phyloP scores from a whole-genome alignment of 2,888 invertebrate species.

The Zaprionus lineosus region DNA sequence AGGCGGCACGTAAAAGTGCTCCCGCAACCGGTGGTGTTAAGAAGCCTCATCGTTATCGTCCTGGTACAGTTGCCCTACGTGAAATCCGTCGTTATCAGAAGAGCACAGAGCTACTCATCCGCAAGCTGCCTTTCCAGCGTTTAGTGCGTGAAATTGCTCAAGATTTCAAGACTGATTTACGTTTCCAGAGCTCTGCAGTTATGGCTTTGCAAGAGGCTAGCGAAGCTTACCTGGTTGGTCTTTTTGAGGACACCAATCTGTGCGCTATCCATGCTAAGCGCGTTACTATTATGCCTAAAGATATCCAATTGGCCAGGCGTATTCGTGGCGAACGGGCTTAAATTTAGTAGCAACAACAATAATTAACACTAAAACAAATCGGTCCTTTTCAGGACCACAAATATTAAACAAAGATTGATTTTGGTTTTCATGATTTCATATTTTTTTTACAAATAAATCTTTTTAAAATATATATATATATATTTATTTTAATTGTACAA shows the following conservation, averaged over 20 bases:
- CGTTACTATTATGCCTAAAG: slow-evolving; percentile 98
- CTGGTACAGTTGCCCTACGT: slow-evolving; percentile 30
- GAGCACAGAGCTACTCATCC: slow-evolving; percentile 31
- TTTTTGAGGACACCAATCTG: slow-evolving; percentile 38
- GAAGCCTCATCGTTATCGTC: slow-evolving; percentile 29
- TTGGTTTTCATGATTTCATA: slow-evolving; percentile 19
- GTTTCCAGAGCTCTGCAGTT: slow-evolving; percentile 38
- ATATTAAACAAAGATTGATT: slow-evolving; percentile 11
- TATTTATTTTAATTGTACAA: no score
- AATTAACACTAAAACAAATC: slow-evolving; percentile 32
- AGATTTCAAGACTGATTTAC: slow-evolving; percentile 33
- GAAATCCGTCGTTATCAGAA: slow-evolving; percentile 33
- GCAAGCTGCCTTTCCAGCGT: slow-evolving; percentile 25
- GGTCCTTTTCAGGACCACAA: slow-evolving; percentile 48
- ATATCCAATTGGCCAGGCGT: slow-evolving; percentile 96
- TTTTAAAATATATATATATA: no score
- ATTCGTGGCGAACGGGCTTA: slow-evolving; percentile 97
- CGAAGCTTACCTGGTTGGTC: slow-evolving; percentile 28
- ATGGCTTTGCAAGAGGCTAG: slow-evolving; percentile 33
- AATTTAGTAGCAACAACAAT: slow-evolving; percentile 62
- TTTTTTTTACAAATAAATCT: no score
- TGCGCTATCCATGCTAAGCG: slow-evolving; percentile 97
- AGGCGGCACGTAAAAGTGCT: slow-evolving; percentile 34
- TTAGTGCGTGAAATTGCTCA: slow-evolving; percentile 32
- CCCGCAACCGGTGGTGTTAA: slow-evolving; percentile 28